Evolutionary conservation across 2,888 invertebrate genomes (phyloP).

Genomic region (Phragmatobia fuliginosa): DNA sequence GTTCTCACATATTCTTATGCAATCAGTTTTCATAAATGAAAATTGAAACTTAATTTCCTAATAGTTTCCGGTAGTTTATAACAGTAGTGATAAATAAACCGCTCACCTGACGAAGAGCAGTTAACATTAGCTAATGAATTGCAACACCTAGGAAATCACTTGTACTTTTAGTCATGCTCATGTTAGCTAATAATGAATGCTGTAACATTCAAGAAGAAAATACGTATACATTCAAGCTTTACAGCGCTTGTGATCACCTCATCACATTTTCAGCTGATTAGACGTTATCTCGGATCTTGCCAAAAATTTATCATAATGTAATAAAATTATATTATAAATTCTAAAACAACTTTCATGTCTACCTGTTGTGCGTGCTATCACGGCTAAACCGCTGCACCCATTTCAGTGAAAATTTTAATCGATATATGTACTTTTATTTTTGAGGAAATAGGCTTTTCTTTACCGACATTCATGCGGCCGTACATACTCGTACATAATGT

Average conservation of each 20-base stretch:
- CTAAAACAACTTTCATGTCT: too few relatives aligned
- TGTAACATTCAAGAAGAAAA: not conserved
- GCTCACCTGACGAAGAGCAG: not conserved
- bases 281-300: not conserved
- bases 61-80: not conserved
- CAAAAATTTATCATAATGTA: not conserved
- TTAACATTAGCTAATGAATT: constrained; percentile 3
- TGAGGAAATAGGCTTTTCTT: too few relatives aligned
- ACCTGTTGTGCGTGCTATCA: too few relatives aligned
- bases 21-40: not conserved
- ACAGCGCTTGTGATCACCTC: not conserved
- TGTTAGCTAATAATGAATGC: not conserved
- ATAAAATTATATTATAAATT: too few relatives aligned
- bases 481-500: too few relatives aligned
- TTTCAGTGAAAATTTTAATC: too few relatives aligned
- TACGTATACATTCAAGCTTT: not conserved
- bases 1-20: not conserved
- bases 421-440: too few relatives aligned
- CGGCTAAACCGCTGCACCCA: too few relatives aligned
- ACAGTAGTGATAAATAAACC: not conserved
- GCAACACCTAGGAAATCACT: constrained; percentile 5
- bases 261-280: not conserved
- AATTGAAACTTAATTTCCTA: not conserved
- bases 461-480: too few relatives aligned
- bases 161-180: constrained; percentile 1